Conservation (phyloP, 2,797 vertebrate species). For the Coracias cyanogaster region DNA sequence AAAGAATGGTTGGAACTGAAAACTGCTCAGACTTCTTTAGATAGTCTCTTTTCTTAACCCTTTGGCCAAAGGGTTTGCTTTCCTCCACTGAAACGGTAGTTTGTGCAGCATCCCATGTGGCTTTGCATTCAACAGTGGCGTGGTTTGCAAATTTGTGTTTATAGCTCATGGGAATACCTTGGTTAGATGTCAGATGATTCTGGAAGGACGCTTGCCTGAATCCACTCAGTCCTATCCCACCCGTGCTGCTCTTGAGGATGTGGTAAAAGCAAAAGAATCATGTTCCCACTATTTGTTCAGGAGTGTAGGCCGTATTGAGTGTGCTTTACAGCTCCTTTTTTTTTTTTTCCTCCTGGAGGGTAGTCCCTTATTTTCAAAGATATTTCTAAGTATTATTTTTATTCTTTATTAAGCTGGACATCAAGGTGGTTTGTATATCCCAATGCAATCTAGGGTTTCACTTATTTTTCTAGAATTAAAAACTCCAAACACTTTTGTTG, state of each 20-base stretch:
- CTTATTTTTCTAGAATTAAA: background rate
- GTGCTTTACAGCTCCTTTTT: background rate
- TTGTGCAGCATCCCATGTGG: background rate
- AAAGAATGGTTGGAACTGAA: background rate
- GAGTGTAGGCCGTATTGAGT: background rate
- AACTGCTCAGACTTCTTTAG: background rate
- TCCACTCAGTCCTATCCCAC: background rate
- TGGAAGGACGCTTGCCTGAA: background rate
- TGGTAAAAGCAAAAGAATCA: background rate
- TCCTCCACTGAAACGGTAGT: background rate
- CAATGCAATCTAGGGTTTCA: background rate
- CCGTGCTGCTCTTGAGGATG: background rate
- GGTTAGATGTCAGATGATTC: background rate
- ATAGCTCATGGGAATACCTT: background rate
- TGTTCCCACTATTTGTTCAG: background rate
- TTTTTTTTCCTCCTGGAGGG: background rate
- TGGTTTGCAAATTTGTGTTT: background rate
- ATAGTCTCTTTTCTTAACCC: background rate
- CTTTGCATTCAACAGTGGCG: background rate
- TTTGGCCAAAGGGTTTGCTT: background rate
- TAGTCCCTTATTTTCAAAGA: background rate
- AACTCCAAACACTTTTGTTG: background rate
- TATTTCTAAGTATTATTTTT: background rate
- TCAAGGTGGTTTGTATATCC: background rate
- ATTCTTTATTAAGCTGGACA: background rate